Evolutionary conservation across 2,888 invertebrate genomes (phyloP).

Genomic region (Gymnocheta viridis): DNA sequence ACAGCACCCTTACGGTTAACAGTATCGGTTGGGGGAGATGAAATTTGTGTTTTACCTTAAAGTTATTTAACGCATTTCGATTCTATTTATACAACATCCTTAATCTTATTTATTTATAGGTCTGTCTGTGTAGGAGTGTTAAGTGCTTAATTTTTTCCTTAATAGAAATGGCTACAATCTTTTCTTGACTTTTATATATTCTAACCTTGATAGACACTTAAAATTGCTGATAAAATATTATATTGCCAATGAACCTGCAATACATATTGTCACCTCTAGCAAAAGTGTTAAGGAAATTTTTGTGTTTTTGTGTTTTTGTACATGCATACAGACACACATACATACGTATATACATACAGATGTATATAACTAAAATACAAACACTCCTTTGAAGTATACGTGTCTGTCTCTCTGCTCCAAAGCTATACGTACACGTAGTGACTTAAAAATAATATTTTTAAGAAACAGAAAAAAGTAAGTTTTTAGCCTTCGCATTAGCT

Average conservation of each 20-base stretch:
- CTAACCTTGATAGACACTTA: conserved; percentile 13
- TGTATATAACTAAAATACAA: no score
- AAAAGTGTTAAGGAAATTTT: neutral
- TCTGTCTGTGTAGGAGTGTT: neutral
- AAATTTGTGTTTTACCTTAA: conserved; percentile 6
- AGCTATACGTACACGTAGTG: no score
- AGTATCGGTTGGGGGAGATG: no score
- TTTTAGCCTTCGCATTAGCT: no score
- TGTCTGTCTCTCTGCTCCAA: no score
- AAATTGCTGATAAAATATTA: neutral
- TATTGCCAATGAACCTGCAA: no score
- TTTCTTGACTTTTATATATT: conserved; percentile 35
- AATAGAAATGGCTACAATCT: conserved; percentile 16
- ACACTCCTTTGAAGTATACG: no score
- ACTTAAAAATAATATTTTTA: no score
- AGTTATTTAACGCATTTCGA: neutral
- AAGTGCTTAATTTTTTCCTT: neutral
- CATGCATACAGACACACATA: no score
- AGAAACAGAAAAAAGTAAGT: no score
- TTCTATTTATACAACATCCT: conserved; percentile 1
- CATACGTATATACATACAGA: no score
- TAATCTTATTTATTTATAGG: neutral
- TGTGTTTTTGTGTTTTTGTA: no score
- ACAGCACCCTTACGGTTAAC: neutral
- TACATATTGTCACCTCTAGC: neutral